Percentiles rank a stretch among this genome's conserved stretches.
These are phyloP conservation scores for Semnopithecus entellus DNA, from an alignment of 2,113 vertebrate genomes.

Conservation along the genomic window DNA sequence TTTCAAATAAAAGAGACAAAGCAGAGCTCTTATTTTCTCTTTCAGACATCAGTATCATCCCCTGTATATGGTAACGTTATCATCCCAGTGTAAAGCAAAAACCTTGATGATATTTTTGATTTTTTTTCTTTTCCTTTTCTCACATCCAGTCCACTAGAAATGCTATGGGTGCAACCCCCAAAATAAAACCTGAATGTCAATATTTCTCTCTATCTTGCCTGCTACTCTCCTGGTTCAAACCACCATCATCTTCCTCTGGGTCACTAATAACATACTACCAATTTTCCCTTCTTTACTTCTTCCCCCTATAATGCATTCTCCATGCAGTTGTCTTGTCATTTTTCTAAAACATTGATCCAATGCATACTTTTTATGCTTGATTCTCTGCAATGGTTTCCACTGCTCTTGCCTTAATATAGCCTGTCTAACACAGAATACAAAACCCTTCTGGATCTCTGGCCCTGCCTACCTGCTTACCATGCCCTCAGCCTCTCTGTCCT, in stretches of 20 bases:
- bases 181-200: not conserved
- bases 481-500: not conserved
- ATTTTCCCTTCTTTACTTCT: not conserved
- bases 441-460: not conserved
- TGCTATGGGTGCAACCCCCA: not conserved
- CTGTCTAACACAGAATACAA: not conserved
- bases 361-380: not conserved
- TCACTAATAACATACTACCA: not conserved
- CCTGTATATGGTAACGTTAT: accelerated
- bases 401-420: not conserved
- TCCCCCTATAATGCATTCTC: not conserved
- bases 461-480: not conserved
- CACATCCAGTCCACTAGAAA: not conserved
- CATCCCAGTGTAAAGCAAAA: not conserved
- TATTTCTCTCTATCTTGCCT: not conserved
- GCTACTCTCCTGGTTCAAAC: not conserved
- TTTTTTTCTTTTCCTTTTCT: not conserved
- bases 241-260: not conserved
- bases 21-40: not conserved
- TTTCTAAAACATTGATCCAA: not conserved
- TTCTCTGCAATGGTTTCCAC: not conserved
- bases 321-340: not conserved
- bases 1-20: not conserved
- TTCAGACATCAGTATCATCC: not conserved
- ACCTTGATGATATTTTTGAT: not conserved